Base-by-base conservation (phyloP, 2,113 vertebrate genomes). In the Marcusenius ussheri region DNA sequence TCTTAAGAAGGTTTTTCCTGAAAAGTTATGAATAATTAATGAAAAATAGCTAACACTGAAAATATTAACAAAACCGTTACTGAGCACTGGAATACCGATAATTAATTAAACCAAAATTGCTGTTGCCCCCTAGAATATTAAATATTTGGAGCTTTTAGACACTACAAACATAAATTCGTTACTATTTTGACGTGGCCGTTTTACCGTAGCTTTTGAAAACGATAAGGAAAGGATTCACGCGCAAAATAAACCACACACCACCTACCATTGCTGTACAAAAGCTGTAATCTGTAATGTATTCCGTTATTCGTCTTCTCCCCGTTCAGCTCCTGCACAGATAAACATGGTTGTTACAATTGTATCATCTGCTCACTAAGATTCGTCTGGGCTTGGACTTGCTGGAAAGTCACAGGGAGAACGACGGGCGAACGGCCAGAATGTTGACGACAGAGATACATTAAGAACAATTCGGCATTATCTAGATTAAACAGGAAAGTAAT, bases 291-390 rank as follows among this genome's bases (percentile, higher is more conserved):
- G 94, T 97, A 97, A 94, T 97, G 97, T 91, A 97, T 97, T 58
- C 97, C 97, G 90, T 97, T 97, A 95, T 97, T 97, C 92, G 97
- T 97, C 95, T 97, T 97, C 93, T 97, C 97, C 88, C 95, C 97
- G 94, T 96, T 97, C 90, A 97, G 96, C 95, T 97, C 97, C 97
- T 97, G 93, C 62, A 93, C 88, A 87, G 45, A 87, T 15, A 85
- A 90, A 90, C 84, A 87, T 35, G 51, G 83, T 80, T 21, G 24
- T 49, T 15, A 74, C 9, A 42, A 83, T 56, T 56, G 19, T 11
- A 17, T 5, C 27, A 51, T 45, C 47, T 83, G 46, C 35, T 39
- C 39, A 83, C 46, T 31, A 27, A 5, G 45, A n/a, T 50, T n/a
- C 66, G 15, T 27, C 47, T 13, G 24, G n/a, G 46, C 46, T 19